Evolutionary conservation across 2,797 vertebrate genomes (phyloP).

Genomic region (Cryptoprocta ferox): DNA sequence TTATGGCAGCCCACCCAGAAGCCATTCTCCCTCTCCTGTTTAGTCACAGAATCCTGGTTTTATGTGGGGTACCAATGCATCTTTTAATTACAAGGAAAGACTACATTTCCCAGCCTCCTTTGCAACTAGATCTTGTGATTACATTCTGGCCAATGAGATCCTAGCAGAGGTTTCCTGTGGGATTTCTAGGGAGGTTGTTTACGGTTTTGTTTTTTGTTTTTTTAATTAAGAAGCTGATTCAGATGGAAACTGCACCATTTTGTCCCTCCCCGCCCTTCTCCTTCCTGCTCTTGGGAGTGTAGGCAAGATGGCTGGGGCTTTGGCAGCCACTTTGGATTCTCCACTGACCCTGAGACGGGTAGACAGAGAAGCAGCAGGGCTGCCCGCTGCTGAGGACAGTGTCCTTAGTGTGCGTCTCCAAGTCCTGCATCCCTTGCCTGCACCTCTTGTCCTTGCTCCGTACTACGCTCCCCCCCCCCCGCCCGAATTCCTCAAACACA

Average conservation of each 20-base stretch:
- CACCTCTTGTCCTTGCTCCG: neutral
- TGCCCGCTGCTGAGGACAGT: neutral
- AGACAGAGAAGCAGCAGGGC: neutral
- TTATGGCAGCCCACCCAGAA: neutral
- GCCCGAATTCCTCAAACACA: neutral
- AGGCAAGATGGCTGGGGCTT: neutral
- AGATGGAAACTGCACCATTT: neutral
- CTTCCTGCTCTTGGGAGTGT: neutral
- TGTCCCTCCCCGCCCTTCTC: neutral
- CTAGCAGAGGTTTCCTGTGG: neutral
- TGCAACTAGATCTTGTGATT: neutral
- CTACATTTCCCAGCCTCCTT: neutral
- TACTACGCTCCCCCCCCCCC: rapidly evolving
- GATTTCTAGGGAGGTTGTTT: neutral
- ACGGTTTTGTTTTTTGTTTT: too few species aligned
- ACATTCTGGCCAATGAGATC: neutral
- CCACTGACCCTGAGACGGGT: neutral
- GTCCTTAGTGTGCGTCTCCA: neutral
- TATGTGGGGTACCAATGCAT: neutral
- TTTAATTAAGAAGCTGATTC: neutral
- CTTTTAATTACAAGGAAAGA: neutral
- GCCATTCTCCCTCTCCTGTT: neutral
- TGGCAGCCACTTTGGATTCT: neutral
- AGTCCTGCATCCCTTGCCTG: too few species aligned
- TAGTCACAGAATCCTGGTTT: neutral